Conservation (phyloP, 2,797 vertebrate species). For the Petrocephalus sullivani region DNA sequence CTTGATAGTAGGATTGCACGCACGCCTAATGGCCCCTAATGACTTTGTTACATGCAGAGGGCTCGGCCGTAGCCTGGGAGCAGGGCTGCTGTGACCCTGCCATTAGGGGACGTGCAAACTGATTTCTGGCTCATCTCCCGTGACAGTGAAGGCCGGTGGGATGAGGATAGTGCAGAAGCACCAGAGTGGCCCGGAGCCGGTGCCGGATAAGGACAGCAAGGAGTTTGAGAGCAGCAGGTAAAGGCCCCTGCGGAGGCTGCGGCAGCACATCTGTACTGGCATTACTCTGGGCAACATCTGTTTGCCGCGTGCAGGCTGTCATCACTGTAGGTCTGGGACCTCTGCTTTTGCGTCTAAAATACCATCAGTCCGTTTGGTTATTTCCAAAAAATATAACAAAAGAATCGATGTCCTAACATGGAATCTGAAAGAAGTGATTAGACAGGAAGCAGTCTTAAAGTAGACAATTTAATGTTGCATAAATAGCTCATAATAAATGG, state of each 20-base stretch:
- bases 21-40: neutral
- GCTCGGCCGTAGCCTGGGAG: neutral
- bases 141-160: constrained; percentile 88
- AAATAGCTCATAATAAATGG: neutral
- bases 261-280: neutral
- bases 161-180: constrained; percentile 99
- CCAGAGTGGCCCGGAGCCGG: constrained; percentile 60
- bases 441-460: neutral
- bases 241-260: neutral
- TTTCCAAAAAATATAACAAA: neutral
- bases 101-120: neutral
- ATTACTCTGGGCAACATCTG: neutral
- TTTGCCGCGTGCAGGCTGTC: neutral
- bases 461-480: neutral
- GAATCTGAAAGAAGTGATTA: neutral
- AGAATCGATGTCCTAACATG: neutral
- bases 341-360: neutral
- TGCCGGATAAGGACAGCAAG: constrained; percentile 66
- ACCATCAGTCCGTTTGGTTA: neutral
- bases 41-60: neutral
- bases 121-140: constrained; percentile 24
- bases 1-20: neutral
- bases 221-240: constrained; percentile 88
- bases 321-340: neutral
- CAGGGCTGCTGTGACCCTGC: neutral